A percentile compares a stretch with the other conserved stretches of the same genome.
phyloP scores from a whole-genome alignment of 2,113 vertebrate genomes.

The Saccopteryx leptura region DNA sequence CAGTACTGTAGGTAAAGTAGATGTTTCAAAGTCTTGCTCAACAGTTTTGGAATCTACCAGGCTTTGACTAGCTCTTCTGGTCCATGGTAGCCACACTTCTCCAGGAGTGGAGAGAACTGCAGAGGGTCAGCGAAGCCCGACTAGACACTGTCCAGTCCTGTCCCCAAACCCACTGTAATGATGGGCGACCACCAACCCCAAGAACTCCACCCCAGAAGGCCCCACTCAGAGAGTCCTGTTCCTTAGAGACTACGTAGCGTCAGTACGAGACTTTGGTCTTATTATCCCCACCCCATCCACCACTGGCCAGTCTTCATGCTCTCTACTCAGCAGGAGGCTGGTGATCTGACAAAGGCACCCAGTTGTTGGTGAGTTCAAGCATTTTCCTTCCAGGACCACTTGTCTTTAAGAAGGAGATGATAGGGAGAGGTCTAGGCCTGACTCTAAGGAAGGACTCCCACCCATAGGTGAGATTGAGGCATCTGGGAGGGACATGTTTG shows the following conservation, averaged over 20 bases:
- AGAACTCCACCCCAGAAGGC: not conserved
- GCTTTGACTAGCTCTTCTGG: not conserved
- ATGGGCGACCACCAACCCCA: not conserved
- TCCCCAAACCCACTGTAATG: not conserved
- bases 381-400: not conserved
- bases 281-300: accelerated
- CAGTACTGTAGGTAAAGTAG: not conserved
- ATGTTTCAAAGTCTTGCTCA: not conserved
- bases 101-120: not conserved
- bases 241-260: not conserved
- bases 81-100: not conserved
- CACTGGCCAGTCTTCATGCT: not conserved
- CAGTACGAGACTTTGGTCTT: not conserved
- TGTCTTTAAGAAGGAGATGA: not conserved
- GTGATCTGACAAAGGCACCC: not conserved
- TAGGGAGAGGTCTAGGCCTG: not conserved
- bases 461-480: not conserved
- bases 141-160: not conserved
- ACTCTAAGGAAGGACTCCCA: not conserved
- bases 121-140: not conserved
- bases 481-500: not conserved
- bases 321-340: not conserved
- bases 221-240: not conserved
- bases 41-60: not conserved
- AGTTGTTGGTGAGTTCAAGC: not conserved